These are phyloP conservation scores for Leptarthrus brevirostris DNA, from an alignment of 2,888 invertebrate genomes.

Conservation along the genomic window DNA sequence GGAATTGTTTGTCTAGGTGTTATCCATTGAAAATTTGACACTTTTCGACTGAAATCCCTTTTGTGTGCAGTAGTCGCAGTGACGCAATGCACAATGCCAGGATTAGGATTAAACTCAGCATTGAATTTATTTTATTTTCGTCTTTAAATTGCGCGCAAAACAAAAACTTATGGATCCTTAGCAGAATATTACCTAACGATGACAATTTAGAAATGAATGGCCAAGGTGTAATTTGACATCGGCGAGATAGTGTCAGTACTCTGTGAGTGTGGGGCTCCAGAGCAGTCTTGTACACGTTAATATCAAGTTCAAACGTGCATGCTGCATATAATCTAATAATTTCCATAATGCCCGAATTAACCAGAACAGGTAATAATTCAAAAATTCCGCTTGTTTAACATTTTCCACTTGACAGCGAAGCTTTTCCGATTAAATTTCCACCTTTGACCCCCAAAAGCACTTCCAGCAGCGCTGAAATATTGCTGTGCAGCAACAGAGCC, in stretches of 20 bases:
- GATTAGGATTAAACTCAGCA: conserved; percentile 10
- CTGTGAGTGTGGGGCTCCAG: too few species aligned
- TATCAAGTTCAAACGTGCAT: too few species aligned
- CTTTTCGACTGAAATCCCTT: neutral
- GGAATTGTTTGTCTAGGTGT: conserved; percentile 16
- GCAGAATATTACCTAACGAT: too few species aligned
- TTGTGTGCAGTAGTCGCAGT: neutral
- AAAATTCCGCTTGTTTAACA: conserved; percentile 42
- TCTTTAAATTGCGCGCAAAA: too few species aligned
- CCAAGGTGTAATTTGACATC: too few species aligned
- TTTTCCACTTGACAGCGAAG: conserved; percentile 20
- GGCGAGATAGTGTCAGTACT: too few species aligned
- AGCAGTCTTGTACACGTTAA: too few species aligned
- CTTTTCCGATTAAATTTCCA: conserved; percentile 39
- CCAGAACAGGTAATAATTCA: conserved; percentile 40
- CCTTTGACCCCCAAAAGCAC: conserved; percentile 6
- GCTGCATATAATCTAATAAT: conserved; percentile 1
- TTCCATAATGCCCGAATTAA: conserved; percentile 26
- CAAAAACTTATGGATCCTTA: too few species aligned
- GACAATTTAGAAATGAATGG: too few species aligned
- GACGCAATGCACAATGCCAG: conserved; percentile 7
- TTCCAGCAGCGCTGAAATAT: neutral
- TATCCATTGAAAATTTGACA: conserved; percentile 20
- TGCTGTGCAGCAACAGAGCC: neutral
- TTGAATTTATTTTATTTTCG: too few species aligned